Conservation (phyloP, 2,888 invertebrate genomes). For the Toxonevra muliebris region DNA sequence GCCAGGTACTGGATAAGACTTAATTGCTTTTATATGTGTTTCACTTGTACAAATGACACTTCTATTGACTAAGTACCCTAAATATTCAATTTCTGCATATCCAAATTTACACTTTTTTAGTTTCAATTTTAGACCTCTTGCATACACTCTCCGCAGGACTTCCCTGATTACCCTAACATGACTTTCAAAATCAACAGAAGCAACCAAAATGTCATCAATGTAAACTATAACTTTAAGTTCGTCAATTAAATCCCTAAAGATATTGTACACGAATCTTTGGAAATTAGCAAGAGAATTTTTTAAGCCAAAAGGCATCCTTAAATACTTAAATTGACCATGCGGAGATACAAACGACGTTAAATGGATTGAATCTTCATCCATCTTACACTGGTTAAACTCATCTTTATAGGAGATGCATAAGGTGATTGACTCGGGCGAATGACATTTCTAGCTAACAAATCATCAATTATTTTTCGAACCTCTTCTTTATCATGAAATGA, state of each 20-base stretch:
- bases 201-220: conserved; percentile 34
- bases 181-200: conserved; percentile 24
- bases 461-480: background rate
- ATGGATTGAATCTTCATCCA: too few species aligned
- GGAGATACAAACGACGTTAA: conserved; percentile 41
- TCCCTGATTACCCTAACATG: too few species aligned
- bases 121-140: conserved; percentile 15
- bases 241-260: conserved; percentile 31
- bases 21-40: background rate
- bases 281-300: conserved; percentile 33
- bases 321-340: conserved; percentile 37
- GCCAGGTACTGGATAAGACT: background rate
- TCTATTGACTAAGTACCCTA: conserved; percentile 9
- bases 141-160: background rate
- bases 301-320: conserved; percentile 34
- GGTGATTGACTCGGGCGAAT: background rate
- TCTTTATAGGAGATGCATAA: background rate
- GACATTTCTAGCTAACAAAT: background rate
- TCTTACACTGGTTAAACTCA: too few species aligned
- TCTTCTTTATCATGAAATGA: background rate
- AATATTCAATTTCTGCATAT: conserved; percentile 24
- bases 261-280: conserved; percentile 24
- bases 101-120: conserved; percentile 33
- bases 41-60: background rate
- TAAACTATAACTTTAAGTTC: conserved; percentile 24